phyloP scores from a whole-genome alignment of 2,113 vertebrate genomes.

The Tretioscincus oriximinensis region DNA sequence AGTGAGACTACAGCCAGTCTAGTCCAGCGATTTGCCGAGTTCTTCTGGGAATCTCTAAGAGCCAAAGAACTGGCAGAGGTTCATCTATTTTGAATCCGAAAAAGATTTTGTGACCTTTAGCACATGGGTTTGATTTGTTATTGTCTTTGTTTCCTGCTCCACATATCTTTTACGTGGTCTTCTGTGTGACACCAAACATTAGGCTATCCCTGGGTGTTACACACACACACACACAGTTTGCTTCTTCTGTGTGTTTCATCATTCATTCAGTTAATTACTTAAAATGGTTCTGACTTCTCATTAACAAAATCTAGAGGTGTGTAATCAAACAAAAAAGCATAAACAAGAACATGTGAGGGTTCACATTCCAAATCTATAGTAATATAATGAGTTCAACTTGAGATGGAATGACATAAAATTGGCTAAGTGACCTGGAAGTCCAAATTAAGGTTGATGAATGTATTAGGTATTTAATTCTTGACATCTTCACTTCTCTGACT shows the following conservation, averaged over 20 bases:
- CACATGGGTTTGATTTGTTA: too few relatives aligned
- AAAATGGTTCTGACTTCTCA: neutral
- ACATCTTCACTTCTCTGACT: neutral
- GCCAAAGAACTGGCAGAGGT: neutral
- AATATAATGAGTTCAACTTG: conserved; percentile 19
- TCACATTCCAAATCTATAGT: too few relatives aligned
- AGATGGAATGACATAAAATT: conserved; percentile 35
- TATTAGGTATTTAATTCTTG: neutral
- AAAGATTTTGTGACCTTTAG: too few relatives aligned
- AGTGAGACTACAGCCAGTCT: too few relatives aligned
- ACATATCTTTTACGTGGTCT: neutral
- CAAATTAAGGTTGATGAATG: conserved; percentile 2
- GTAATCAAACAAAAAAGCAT: neutral
- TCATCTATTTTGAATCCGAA: too few relatives aligned
- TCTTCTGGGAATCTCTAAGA: neutral
- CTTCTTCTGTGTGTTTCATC: neutral
- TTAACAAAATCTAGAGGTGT: neutral
- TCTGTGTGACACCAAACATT: neutral
- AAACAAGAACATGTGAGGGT: neutral
- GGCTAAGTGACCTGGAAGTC: conserved; percentile 12
- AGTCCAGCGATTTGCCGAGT: too few relatives aligned
- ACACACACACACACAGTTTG: too few relatives aligned
- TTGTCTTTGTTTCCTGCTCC: neutral
- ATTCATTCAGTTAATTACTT: too few relatives aligned
- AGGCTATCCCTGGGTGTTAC: too few relatives aligned